Percentiles rank a stretch among this genome's conserved stretches.
These are phyloP conservation scores for Leptestheria dahalacensis DNA, from an alignment of 1,140 invertebrate species.

Conservation along the genomic window DNA sequence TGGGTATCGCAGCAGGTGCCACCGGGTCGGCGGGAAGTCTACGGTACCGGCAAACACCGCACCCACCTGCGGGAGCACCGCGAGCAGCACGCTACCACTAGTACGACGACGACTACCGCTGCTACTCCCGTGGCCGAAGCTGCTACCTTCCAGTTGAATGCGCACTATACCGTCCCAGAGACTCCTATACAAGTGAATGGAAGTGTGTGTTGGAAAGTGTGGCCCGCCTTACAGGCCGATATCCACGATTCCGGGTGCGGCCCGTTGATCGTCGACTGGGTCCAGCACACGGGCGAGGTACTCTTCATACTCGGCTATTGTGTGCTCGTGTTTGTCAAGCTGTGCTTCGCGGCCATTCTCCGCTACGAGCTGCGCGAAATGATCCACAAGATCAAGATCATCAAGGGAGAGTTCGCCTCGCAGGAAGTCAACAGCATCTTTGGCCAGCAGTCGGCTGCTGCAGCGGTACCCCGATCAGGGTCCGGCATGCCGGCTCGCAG, in stretches of 20 bases:
- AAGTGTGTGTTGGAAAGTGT: background rate
- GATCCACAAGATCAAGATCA: constrained; percentile 68
- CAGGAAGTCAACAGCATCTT: background rate
- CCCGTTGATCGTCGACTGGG: constrained; percentile 48
- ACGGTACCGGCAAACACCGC: constrained; percentile 10
- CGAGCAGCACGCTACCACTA: background rate
- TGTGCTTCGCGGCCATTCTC: constrained; percentile 75
- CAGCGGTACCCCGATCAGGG: too few species aligned
- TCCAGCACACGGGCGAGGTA: constrained; percentile 57
- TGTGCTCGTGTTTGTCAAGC: constrained; percentile 73
- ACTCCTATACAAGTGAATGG: background rate
- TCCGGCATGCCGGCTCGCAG: too few species aligned
- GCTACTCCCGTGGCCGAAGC: too few species aligned
- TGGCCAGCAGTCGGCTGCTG: too few species aligned
- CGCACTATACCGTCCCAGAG: background rate
- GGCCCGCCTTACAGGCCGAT: background rate
- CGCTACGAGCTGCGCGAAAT: constrained; percentile 69
- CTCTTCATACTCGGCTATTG: constrained; percentile 74
- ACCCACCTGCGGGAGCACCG: constrained; percentile 2
- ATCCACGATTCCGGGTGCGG: constrained; percentile 41
- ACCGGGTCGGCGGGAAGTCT: background rate
- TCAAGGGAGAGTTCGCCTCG: constrained; percentile 30
- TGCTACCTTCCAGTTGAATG: too few species aligned
- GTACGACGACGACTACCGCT: background rate
- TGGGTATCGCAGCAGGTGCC: background rate